These are phyloP conservation scores for Limanda limanda DNA, from an alignment of 2,113 vertebrate species.

Conservation along the genomic window DNA sequence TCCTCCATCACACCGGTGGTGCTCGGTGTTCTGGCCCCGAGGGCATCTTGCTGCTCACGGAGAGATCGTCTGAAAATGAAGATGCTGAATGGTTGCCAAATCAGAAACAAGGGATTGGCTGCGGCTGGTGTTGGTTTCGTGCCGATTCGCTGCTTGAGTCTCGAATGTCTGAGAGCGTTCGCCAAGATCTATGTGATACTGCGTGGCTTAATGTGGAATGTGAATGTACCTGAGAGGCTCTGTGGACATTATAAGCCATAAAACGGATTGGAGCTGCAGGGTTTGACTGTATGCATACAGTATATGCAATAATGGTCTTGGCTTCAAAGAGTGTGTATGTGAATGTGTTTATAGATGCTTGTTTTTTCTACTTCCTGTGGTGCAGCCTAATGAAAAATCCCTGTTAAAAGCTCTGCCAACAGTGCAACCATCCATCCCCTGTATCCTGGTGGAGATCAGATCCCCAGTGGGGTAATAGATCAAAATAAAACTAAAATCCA, in stretches of 20 bases:
- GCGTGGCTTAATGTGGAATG: constrained; percentile 31
- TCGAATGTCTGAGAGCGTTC: constrained; percentile 24
- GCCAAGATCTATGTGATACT: constrained; percentile 27
- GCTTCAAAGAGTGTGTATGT: constrained; percentile 3
- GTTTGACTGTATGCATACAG: background rate
- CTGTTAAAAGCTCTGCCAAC: constrained; percentile 51
- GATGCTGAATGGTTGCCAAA: background rate
- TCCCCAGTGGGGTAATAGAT: constrained; percentile 45
- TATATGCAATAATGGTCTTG: background rate
- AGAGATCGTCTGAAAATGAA: constrained; percentile 39
- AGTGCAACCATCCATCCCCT: constrained; percentile 45
- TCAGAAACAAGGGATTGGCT: constrained; percentile 2
- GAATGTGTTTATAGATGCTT: constrained; percentile 13
- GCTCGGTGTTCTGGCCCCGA: background rate
- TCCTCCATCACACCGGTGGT: background rate
- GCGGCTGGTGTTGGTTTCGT: constrained; percentile 15
- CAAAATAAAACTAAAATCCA: constrained; percentile 58
- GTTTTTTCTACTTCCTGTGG: constrained; percentile 32
- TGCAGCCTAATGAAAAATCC: constrained; percentile 22
- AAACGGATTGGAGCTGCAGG: constrained; percentile 32
- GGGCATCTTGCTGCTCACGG: background rate
- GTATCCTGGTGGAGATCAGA: constrained; percentile 52
- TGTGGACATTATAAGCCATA: constrained; percentile 9
- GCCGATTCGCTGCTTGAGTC: constrained; percentile 4
- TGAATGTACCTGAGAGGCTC: constrained; percentile 11